phyloP scores from a whole-genome alignment of 64 coral and sea anemone genomes.

The Porites australiensis region DNA sequence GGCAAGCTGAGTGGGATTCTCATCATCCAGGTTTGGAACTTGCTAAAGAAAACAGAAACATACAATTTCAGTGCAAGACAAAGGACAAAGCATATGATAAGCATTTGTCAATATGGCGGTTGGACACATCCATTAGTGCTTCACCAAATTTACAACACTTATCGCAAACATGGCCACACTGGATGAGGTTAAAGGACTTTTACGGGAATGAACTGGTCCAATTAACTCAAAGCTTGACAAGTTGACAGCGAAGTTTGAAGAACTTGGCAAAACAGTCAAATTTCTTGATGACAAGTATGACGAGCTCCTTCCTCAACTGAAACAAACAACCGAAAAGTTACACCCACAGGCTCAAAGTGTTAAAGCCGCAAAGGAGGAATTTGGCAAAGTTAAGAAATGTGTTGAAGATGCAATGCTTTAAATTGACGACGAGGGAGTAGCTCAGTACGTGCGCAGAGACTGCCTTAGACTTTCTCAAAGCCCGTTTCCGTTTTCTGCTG shows the following conservation, averaged over 20 bases:
- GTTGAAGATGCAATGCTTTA: neutral
- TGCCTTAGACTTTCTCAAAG: constrained; percentile 18
- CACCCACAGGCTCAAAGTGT: neutral
- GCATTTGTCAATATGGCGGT: too few relatives aligned
- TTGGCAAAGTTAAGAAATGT: neutral
- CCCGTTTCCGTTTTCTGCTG: too few relatives aligned
- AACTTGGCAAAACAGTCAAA: neutral
- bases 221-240: neutral
- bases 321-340: neutral
- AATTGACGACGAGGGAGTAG: neutral
- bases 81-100: too few relatives aligned
- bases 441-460: constrained; percentile 33
- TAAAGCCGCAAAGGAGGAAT: constrained; percentile 2
- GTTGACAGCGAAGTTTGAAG: constrained; percentile 33
- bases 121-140: too few relatives aligned
- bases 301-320: neutral
- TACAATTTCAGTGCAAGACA: too few relatives aligned
- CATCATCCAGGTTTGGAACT: too few relatives aligned
- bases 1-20: too few relatives aligned
- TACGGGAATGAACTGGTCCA: constrained; percentile 24
- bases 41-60: too few relatives aligned
- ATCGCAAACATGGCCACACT: neutral
- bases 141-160: too few relatives aligned
- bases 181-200: constrained; percentile 11
- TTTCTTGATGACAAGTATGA: constrained; percentile 11